These are phyloP conservation scores for Agrotis puta DNA, from an alignment of 2,888 invertebrate species.

Conservation along the genomic window DNA sequence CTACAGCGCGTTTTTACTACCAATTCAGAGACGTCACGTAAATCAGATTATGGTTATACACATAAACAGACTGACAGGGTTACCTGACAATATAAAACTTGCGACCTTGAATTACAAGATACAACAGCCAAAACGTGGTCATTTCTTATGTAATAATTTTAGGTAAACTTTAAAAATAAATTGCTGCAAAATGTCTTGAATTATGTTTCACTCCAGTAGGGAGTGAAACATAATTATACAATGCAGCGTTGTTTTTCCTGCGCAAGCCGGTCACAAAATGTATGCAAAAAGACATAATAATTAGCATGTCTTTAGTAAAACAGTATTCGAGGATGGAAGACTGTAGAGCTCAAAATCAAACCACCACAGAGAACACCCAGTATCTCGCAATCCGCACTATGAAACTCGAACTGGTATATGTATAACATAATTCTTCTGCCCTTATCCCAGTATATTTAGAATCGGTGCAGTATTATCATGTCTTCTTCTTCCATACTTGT, in stretches of 20 bases:
- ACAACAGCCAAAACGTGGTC: not conserved
- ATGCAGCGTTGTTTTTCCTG: slow-evolving; percentile 14
- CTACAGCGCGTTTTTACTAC: not conserved
- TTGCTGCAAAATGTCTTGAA: slow-evolving; percentile 35
- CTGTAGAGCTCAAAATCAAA: not conserved
- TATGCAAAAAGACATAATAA: no score
- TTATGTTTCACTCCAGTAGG: no score
- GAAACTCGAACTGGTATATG: not conserved
- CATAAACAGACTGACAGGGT: not conserved
- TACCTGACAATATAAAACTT: not conserved
- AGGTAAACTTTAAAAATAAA: not conserved
- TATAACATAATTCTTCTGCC: no score
- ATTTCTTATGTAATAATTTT: not conserved
- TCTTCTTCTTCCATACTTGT: no score
- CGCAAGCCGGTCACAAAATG: slow-evolving; percentile 7
- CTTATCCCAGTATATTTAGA: no score
- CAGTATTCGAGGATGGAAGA: not conserved
- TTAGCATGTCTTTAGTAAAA: not conserved
- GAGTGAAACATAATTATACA: not conserved
- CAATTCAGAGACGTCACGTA: not conserved
- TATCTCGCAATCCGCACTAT: not conserved
- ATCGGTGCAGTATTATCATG: no score
- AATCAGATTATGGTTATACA: not conserved
- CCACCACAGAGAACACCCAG: not conserved
- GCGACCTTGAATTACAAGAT: not conserved